phyloP scores from a whole-genome alignment of 2,113 vertebrate species.

The Seriola quinqueradiata region DNA sequence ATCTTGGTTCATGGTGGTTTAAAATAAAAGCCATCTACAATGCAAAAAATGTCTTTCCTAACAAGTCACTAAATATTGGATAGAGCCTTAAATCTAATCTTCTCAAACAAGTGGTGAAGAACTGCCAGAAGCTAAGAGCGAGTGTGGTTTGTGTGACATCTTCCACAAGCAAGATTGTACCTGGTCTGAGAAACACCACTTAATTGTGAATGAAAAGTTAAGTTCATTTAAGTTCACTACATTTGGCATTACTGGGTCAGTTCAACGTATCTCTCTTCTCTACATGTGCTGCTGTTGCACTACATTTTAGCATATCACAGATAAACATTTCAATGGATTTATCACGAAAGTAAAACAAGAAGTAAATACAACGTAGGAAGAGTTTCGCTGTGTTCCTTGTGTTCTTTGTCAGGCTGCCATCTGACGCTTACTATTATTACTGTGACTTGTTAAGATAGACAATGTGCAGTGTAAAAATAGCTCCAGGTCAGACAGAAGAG shows the following conservation, averaged over 20 bases:
- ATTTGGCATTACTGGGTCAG: neutral
- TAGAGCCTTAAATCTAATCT: neutral
- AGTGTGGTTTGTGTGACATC: neutral
- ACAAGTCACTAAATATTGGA: constrained; percentile 49
- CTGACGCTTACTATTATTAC: neutral
- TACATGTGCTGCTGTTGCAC: neutral
- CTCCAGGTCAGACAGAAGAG: constrained; percentile 59
- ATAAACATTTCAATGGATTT: neutral
- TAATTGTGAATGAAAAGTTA: neutral
- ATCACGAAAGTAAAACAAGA: neutral
- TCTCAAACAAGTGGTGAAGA: neutral
- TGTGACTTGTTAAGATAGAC: constrained; percentile 55
- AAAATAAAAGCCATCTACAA: constrained; percentile 1
- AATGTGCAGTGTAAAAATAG: constrained; percentile 31
- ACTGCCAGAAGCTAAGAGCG: neutral
- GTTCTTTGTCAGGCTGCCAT: neutral
- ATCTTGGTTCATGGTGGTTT: constrained; percentile 19
- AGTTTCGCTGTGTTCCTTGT: neutral
- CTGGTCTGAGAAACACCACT: constrained; percentile 7
- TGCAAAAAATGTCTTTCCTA: constrained; percentile 39
- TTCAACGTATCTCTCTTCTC: neutral
- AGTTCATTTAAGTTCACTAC: neutral
- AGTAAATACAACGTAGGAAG: neutral
- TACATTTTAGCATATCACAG: neutral
- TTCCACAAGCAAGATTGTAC: constrained; percentile 10